Percentiles rank a stretch among this genome's conserved stretches.
These are phyloP conservation scores for Tenthredo distinguenda DNA, from an alignment of 2,888 invertebrate genomes.

Conservation along the genomic window DNA sequence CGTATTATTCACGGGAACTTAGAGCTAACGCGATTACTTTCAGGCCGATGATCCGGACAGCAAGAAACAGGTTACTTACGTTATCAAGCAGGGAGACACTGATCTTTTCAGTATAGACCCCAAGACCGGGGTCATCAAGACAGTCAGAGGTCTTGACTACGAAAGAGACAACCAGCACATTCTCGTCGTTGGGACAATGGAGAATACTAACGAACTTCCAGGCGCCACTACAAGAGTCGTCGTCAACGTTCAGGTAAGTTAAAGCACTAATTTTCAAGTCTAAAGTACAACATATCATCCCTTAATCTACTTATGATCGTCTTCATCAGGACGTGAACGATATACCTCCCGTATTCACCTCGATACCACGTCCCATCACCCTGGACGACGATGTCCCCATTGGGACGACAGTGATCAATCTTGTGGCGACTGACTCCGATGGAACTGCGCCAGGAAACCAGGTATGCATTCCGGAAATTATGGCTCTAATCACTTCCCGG, in stretches of 20 bases:
- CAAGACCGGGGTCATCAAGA: conserved; percentile 88
- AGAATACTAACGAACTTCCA: conserved; percentile 85
- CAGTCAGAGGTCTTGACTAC: conserved; percentile 88
- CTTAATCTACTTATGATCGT: conserved; percentile 1
- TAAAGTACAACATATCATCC: background rate
- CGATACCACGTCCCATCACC: conserved; percentile 90
- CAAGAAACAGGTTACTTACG: conserved; percentile 89
- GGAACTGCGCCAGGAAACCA: conserved; percentile 92
- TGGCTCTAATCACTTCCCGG: background rate
- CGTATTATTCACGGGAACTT: background rate
- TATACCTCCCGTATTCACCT: conserved; percentile 92
- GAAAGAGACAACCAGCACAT: conserved; percentile 88
- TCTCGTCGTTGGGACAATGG: conserved; percentile 89
- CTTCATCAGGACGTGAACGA: conserved; percentile 89
- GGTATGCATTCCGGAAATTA: conserved; percentile 70
- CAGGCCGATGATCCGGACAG: conserved; percentile 93
- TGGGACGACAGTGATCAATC: conserved; percentile 88
- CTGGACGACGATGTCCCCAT: conserved; percentile 91
- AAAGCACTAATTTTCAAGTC: conserved; percentile 4
- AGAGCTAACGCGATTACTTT: conserved; percentile 61
- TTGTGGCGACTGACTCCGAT: conserved; percentile 91
- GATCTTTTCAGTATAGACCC: conserved; percentile 92
- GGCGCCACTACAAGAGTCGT: conserved; percentile 88
- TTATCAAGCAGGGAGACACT: conserved; percentile 89
- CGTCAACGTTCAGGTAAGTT: conserved; percentile 84